A percentile compares a stretch with the other conserved stretches of the same genome.
phyloP scores from a whole-genome alignment of 2,797 vertebrate genomes.

The Agapornis canus region DNA sequence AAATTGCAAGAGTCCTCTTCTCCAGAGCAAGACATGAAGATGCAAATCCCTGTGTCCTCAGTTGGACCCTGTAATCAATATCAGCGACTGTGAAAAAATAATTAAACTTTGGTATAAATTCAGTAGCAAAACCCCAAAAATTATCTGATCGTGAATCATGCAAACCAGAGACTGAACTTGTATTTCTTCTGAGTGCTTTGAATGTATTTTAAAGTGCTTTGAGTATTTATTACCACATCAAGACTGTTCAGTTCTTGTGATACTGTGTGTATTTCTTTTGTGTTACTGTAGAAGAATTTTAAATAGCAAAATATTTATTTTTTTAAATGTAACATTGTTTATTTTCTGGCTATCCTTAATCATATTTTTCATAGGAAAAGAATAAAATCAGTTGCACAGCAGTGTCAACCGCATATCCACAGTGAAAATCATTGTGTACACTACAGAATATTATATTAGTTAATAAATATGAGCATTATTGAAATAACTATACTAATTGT shows the following conservation, averaged over 20 bases:
- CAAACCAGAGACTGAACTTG: neutral
- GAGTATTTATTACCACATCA: neutral
- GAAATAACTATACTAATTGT: neutral
- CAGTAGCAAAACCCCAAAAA: neutral
- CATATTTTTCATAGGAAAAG: neutral
- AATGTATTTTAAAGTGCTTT: neutral
- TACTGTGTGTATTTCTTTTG: neutral
- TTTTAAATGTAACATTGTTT: neutral
- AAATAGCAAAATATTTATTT: rapidly evolving
- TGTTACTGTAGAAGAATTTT: neutral
- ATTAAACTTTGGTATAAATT: neutral
- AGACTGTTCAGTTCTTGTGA: neutral
- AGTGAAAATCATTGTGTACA: neutral
- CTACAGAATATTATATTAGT: neutral
- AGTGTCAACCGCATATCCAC: neutral
- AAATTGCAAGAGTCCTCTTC: neutral
- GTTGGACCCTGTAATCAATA: neutral
- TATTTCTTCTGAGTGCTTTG: neutral
- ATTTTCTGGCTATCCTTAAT: neutral
- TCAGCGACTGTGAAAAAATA: neutral
- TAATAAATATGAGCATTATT: neutral
- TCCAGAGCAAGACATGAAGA: neutral
- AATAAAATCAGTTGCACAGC: neutral
- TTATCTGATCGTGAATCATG: neutral
- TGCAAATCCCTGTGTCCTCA: neutral